These are phyloP conservation scores for Rhimphoctona megacephalus DNA, from an alignment of 2,888 invertebrate species.

Conservation along the genomic window DNA sequence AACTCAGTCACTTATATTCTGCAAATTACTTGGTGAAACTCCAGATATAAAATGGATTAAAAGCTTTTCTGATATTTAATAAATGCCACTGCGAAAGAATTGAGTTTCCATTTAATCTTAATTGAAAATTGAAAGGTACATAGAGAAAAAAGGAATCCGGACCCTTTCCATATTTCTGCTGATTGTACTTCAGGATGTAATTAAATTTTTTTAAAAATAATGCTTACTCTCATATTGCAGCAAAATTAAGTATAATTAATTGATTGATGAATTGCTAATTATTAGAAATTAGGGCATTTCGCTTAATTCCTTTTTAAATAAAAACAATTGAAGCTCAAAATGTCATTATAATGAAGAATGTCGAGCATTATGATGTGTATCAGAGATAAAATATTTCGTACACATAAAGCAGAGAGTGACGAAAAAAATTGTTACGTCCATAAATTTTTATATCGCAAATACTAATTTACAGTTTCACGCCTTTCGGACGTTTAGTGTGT, in stretches of 20 bases:
- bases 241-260: not conserved
- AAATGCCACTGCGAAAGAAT: not conserved
- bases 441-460: constrained; percentile 10
- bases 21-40: not conserved
- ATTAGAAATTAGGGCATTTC: not conserved
- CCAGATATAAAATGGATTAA: too few species aligned
- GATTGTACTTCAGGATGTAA: not conserved
- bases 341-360: not conserved
- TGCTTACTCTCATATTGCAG: not conserved
- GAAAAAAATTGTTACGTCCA: not conserved
- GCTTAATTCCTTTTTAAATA: not conserved
- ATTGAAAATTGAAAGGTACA: not conserved
- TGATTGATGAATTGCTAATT: not conserved
- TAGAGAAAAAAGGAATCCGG: not conserved
- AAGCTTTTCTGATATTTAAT: not conserved
- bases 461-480: constrained; percentile 14
- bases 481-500: constrained; percentile 8
- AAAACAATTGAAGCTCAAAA: not conserved
- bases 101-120: not conserved
- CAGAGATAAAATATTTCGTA: not conserved
- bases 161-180: not conserved
- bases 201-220: not conserved
- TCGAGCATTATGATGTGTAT: not conserved
- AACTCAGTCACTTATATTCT: not conserved
- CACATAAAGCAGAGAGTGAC: not conserved